Evolutionary conservation across 2,113 vertebrate genomes (phyloP).

Genomic region (Collichthys lucidus): DNA sequence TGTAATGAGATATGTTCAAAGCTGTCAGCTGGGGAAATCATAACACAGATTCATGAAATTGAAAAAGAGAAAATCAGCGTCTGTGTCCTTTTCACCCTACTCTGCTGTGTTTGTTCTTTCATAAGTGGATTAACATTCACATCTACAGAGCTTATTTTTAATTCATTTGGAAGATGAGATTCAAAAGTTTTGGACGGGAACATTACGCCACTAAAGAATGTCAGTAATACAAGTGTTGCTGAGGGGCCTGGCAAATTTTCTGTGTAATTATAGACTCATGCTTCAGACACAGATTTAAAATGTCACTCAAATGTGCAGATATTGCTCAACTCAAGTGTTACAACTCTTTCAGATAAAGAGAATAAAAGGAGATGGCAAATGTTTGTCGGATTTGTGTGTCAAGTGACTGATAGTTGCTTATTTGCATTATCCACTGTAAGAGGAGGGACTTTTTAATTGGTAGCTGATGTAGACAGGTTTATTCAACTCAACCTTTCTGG

Average conservation of each 20-base stretch:
- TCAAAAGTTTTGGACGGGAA: background rate
- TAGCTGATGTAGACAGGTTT: conserved; percentile 23
- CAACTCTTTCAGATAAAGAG: conserved; percentile 4
- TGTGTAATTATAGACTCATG: conserved; percentile 20
- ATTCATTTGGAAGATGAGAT: conserved; percentile 19
- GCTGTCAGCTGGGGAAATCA: conserved; percentile 40
- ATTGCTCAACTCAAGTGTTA: background rate
- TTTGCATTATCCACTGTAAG: background rate
- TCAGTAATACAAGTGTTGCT: background rate
- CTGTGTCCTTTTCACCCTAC: background rate
- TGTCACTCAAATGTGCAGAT: conserved; percentile 11
- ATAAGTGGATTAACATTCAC: conserved; percentile 5
- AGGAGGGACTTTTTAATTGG: background rate
- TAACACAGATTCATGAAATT: conserved; percentile 18
- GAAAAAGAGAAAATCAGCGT: conserved; percentile 9
- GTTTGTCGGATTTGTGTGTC: background rate
- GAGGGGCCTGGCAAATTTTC: conserved; percentile 11
- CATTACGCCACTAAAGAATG: conserved; percentile 11
- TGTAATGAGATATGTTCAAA: conserved; percentile 31
- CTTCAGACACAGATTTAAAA: conserved; percentile 25
- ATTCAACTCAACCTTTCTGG: background rate
- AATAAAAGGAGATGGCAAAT: conserved; percentile 10
- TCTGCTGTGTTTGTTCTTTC: background rate
- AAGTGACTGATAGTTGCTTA: background rate
- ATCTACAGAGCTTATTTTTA: background rate